These are phyloP conservation scores for Hypanus sabinus DNA, from an alignment of 2,113 vertebrate species.

Conservation along the genomic window DNA sequence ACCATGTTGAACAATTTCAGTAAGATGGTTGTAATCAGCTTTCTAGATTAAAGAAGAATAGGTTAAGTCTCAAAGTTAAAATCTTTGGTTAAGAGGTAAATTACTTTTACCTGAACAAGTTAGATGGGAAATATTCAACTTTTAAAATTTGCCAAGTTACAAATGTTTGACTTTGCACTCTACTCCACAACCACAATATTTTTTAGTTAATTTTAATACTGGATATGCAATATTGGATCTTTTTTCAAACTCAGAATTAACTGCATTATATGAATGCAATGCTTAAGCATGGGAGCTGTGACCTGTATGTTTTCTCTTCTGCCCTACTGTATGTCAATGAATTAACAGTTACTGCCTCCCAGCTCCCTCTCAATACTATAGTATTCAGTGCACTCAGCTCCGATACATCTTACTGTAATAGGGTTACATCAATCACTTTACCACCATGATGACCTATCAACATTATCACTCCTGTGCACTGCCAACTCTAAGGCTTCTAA, in stretches of 20 bases:
- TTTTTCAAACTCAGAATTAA: constrained; percentile 5
- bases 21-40: background rate
- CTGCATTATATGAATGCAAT: background rate
- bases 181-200: background rate
- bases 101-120: background rate
- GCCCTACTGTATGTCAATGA: background rate
- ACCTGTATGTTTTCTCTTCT: background rate
- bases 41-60: background rate
- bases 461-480: background rate
- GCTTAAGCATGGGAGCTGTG: background rate
- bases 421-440: no score
- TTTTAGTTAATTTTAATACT: background rate
- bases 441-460: background rate
- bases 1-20: background rate
- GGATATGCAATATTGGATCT: background rate
- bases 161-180: background rate
- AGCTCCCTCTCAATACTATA: background rate
- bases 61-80: background rate
- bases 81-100: background rate
- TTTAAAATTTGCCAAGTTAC: background rate
- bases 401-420: background rate
- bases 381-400: background rate
- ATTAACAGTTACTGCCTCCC: background rate
- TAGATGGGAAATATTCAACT: background rate
- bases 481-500: background rate